Conservation (phyloP, 2,797 vertebrate genomes). For the Enteromius afrohamiltoni region DNA sequence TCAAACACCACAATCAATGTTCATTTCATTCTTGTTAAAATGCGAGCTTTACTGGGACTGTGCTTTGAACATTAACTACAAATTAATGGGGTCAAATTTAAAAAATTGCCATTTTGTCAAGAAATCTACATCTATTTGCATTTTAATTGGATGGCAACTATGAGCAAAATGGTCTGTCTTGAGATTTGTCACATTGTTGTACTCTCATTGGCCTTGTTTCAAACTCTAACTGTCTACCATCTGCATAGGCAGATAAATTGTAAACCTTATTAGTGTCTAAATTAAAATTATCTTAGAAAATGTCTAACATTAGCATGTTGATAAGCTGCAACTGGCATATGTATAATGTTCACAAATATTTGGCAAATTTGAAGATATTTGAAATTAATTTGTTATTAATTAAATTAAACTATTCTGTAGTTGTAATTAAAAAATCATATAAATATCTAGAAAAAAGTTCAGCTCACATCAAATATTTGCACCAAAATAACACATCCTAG, state of each 20-base stretch:
- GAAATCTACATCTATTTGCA: conserved; percentile 20
- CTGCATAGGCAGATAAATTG: neutral
- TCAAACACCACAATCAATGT: conserved; percentile 49
- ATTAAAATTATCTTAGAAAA: neutral
- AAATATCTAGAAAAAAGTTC: neutral
- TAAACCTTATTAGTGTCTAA: neutral
- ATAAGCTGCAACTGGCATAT: neutral
- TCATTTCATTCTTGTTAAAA: conserved; percentile 46
- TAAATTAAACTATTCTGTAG: neutral
- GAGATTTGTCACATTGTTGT: neutral
- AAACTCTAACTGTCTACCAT: neutral
- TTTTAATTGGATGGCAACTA: conserved; percentile 16
- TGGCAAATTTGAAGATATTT: too few relatives aligned
- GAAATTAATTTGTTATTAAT: too few relatives aligned
- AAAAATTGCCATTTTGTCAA: conserved; percentile 1
- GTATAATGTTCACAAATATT: neutral
- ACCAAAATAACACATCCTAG: too few relatives aligned
- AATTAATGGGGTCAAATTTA: neutral
- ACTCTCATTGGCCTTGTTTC: neutral
- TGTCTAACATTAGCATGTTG: neutral
- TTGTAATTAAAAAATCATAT: too few relatives aligned
- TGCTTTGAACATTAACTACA: conserved; percentile 28
- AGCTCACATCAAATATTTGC: neutral
- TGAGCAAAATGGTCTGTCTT: conserved; percentile 5
- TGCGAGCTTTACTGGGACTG: conserved; percentile 1